phyloP scores from a whole-genome alignment of 2,888 invertebrate genomes.

The Xanthorhoe spadicearia region DNA sequence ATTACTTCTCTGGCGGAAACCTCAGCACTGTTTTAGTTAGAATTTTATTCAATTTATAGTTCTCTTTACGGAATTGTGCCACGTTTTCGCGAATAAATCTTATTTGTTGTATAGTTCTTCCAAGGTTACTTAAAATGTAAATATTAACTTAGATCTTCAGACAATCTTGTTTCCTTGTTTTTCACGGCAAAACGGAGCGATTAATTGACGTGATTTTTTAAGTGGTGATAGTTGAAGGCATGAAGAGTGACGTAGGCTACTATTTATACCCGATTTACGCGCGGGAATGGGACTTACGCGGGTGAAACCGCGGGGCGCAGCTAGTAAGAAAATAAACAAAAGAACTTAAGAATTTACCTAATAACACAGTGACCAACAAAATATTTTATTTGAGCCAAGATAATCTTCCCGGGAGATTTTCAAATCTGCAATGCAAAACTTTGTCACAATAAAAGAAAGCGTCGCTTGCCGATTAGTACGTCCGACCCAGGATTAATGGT shows the following conservation, averaged over 20 bases:
- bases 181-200: too few species aligned
- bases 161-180: too few species aligned
- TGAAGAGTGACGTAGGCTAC: too few species aligned
- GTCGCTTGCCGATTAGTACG: constrained; percentile 59
- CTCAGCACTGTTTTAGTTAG: constrained; percentile 27
- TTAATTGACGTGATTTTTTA: too few species aligned
- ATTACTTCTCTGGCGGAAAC: constrained; percentile 23
- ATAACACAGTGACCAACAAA: not conserved
- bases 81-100: not conserved
- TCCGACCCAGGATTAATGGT: constrained; percentile 61
- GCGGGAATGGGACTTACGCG: too few species aligned
- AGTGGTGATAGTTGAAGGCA: too few species aligned
- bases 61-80: constrained; percentile 11
- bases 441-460: constrained; percentile 54
- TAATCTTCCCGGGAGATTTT: constrained; percentile 45
- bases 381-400: constrained; percentile 4
- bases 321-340: too few species aligned
- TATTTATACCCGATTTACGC: too few species aligned
- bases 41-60: constrained; percentile 20
- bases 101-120: not conserved
- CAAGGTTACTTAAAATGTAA: too few species aligned
- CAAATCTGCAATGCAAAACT: constrained; percentile 57
- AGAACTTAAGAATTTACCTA: too few species aligned
- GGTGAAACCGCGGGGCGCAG: too few species aligned
- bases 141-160: too few species aligned